Conservation (phyloP, 64 coral and sea anemone genomes). For the Hydrozoanthus tunicans region DNA sequence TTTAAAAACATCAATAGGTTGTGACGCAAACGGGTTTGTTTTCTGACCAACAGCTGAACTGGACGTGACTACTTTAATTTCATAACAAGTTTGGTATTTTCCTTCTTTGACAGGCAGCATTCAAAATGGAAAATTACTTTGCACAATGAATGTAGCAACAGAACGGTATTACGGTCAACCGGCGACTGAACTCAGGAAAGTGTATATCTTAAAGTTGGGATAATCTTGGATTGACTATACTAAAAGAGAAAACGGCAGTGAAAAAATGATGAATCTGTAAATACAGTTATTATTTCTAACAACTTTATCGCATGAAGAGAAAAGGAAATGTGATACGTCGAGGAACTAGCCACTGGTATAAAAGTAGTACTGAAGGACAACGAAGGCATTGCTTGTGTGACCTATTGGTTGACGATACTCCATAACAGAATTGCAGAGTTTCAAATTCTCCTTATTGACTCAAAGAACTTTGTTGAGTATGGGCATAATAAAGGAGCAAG, state of each 20-base stretch:
- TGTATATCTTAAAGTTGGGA: neutral
- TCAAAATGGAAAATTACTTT: neutral
- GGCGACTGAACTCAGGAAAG: neutral
- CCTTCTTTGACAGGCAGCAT: neutral
- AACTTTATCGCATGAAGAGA: neutral
- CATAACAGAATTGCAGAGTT: neutral
- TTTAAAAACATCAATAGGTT: constrained; percentile 2
- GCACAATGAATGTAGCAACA: neutral
- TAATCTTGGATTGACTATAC: neutral
- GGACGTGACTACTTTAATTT: neutral
- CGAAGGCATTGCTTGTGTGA: neutral
- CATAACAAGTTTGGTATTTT: constrained; percentile 8
- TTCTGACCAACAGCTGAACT: neutral
- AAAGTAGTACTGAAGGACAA: neutral
- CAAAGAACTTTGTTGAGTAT: neutral
- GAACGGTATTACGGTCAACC: neutral
- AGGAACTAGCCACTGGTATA: neutral
- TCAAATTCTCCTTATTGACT: neutral
- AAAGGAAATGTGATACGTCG: neutral
- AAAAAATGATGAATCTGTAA: neutral
- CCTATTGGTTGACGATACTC: neutral
- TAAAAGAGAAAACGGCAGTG: neutral
- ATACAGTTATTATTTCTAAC: neutral
- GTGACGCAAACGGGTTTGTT: neutral
- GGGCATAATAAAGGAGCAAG: neutral